phyloP scores from a whole-genome alignment of 2,888 invertebrate genomes.

The Iphiclides podalirius region DNA sequence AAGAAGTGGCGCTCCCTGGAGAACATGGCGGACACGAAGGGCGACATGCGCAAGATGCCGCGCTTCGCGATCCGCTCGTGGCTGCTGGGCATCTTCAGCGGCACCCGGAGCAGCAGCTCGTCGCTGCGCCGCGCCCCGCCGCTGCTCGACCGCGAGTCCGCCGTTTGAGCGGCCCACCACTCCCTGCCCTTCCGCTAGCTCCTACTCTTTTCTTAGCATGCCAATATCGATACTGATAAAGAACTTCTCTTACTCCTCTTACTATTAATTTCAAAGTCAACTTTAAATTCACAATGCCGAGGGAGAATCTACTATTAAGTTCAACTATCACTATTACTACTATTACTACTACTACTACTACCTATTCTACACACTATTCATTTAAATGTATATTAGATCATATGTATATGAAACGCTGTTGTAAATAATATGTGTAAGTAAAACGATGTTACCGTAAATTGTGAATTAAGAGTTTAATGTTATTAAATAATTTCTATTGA shows the following conservation, averaged over 20 bases:
- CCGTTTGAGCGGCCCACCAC: slow-evolving; percentile 51
- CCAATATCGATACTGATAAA: slow-evolving; percentile 13
- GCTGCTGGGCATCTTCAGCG: slow-evolving; percentile 87
- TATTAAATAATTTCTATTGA: slow-evolving; percentile 80
- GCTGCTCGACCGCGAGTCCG: slow-evolving; percentile 71
- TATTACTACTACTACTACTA: background rate
- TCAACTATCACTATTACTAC: too few species aligned
- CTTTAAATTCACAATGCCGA: slow-evolving; percentile 3
- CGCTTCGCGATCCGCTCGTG: slow-evolving; percentile 85
- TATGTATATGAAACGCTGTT: slow-evolving; percentile 69
- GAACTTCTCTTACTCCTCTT: slow-evolving; percentile 1
- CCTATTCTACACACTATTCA: slow-evolving; percentile 15
- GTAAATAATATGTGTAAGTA: slow-evolving; percentile 79
- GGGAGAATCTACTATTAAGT: slow-evolving; percentile 2
- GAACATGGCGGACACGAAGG: slow-evolving; percentile 75
- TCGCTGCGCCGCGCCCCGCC: slow-evolving; percentile 68
- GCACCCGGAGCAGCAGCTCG: slow-evolving; percentile 82
- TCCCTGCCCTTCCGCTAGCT: background rate
- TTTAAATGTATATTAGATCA: slow-evolving; percentile 45
- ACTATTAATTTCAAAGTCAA: slow-evolving; percentile 2
- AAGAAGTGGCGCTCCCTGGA: slow-evolving; percentile 91
- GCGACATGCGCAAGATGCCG: slow-evolving; percentile 77
- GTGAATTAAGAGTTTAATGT: slow-evolving; percentile 80
- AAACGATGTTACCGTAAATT: slow-evolving; percentile 80
- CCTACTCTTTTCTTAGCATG: background rate